Evolutionary conservation across 2,113 vertebrate genomes (phyloP).

Genomic region (Megaceryle maxima): DNA sequence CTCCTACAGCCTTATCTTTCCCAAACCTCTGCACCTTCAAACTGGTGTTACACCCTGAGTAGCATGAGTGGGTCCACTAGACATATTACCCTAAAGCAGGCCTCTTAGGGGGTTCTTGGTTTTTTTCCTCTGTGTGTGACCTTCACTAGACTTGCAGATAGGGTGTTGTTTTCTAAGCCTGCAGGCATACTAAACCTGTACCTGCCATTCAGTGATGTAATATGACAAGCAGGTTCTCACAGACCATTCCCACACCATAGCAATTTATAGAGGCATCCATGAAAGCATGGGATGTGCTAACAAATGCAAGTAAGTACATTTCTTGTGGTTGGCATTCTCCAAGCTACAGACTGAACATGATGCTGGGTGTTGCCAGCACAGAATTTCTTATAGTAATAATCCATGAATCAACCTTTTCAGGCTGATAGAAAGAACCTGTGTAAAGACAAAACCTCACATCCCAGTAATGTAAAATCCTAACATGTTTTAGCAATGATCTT

Average conservation of each 20-base stretch:
- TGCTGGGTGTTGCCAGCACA: accelerated
- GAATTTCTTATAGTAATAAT: background rate
- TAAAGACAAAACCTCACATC: background rate
- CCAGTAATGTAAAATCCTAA: background rate
- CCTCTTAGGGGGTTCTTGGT: background rate
- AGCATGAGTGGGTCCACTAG: background rate
- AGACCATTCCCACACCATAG: background rate
- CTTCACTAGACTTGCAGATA: background rate
- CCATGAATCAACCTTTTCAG: background rate
- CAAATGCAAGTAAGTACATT: background rate
- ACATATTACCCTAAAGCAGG: background rate
- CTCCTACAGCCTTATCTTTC: background rate
- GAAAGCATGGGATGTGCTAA: too few relatives aligned
- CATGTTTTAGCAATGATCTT: background rate
- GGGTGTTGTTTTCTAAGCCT: background rate
- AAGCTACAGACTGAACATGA: accelerated
- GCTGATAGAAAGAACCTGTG: background rate
- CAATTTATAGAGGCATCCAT: background rate
- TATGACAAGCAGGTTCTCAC: background rate
- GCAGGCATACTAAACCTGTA: background rate
- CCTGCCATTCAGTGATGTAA: background rate
- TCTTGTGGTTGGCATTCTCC: background rate
- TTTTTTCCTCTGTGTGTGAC: background rate
- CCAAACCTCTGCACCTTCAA: background rate
- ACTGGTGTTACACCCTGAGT: background rate